Conservation (phyloP, 2,797 vertebrate genomes). For the Fringilla coelebs region DNA sequence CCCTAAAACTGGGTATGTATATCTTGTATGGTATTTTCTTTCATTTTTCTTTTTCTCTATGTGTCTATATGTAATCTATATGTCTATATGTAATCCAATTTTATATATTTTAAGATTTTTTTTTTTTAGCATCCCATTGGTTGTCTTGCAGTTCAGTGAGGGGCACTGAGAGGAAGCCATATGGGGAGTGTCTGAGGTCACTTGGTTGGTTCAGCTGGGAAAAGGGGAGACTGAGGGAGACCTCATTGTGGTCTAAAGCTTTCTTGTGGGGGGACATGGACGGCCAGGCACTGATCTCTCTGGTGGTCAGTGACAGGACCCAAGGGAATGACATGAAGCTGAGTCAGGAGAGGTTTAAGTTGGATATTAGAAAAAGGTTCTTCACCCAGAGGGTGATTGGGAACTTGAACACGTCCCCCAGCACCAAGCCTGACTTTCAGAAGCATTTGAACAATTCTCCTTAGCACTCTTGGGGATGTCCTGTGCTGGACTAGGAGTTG, state of each 20-base stretch:
- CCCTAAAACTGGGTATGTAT: constrained; percentile 89
- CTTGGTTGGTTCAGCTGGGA: neutral
- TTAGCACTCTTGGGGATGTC: neutral
- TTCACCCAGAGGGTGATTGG: neutral
- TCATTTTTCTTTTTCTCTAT: neutral
- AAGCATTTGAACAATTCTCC: neutral
- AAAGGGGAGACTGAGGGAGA: neutral
- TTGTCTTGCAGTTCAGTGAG: neutral
- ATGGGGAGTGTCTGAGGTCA: neutral
- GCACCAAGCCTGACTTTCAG: neutral
- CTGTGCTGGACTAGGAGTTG: neutral
- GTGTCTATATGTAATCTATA: too few species aligned
- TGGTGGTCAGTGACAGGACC: neutral
- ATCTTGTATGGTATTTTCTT: neutral
- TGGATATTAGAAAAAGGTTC: neutral
- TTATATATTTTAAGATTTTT: neutral
- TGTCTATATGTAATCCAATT: accelerated
- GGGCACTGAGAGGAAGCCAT: neutral
- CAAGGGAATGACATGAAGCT: neutral
- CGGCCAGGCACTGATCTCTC: accelerated
- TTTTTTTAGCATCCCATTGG: neutral
- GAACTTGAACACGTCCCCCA: neutral
- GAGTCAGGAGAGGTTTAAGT: neutral
- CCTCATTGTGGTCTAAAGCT: neutral
- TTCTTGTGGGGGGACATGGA: neutral